These are phyloP conservation scores for Platysternon megacephalum DNA, from an alignment of 2,113 vertebrate genomes.

Conservation along the genomic window DNA sequence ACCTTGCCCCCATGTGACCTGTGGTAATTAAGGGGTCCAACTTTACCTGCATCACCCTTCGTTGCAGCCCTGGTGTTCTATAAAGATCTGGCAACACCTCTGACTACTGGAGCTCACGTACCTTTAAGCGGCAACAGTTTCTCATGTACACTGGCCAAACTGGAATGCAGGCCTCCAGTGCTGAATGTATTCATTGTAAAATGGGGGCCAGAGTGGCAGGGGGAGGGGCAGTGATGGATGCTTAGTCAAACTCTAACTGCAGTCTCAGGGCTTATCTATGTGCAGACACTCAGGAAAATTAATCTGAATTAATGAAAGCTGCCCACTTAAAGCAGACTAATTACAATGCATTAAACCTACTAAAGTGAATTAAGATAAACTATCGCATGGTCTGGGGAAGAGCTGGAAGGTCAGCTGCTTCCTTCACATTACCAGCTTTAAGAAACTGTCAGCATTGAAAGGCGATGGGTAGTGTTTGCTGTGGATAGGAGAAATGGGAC, in stretches of 20 bases:
- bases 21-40: neutral
- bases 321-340: slow-evolving; percentile 57
- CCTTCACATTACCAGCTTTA: accelerated
- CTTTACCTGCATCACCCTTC: accelerated
- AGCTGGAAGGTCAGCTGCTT: neutral
- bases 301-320: slow-evolving; percentile 52
- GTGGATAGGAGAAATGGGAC: neutral
- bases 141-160: neutral
- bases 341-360: slow-evolving; percentile 45
- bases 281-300: slow-evolving; percentile 49
- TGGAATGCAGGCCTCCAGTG: neutral
- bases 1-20: neutral
- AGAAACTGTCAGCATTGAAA: neutral
- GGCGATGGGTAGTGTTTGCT: neutral
- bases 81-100: accelerated
- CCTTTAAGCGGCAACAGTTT: neutral
- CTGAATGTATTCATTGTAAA: slow-evolving; percentile 28
- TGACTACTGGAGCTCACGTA: neutral
- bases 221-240: neutral
- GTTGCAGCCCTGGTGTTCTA: neutral
- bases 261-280: neutral
- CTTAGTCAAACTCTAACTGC: slow-evolving; percentile 17
- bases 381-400: slow-evolving; percentile 36
- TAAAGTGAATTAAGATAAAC: slow-evolving; percentile 63
- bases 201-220: slow-evolving; percentile 31